Evolutionary conservation across 2,113 vertebrate species (phyloP).

Genomic region (Carassius auratus): DNA sequence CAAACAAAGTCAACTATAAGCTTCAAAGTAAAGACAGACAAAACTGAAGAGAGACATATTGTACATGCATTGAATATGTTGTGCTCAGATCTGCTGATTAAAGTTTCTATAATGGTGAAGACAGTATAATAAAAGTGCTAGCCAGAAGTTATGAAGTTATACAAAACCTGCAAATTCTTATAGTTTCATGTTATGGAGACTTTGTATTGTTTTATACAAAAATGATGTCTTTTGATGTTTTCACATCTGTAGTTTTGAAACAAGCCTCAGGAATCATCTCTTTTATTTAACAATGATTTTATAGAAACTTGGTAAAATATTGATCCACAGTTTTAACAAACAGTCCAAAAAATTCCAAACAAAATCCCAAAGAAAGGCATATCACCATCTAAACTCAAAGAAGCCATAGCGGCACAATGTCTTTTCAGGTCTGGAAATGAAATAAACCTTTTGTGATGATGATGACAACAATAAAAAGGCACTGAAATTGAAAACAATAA

Average conservation of each 20-base stretch:
- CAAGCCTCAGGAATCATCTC: not conserved
- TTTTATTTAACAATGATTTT: not conserved
- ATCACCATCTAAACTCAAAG: not conserved
- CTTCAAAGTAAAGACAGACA: constrained; percentile 26
- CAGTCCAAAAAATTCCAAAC: not conserved
- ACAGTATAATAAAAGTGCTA: not conserved
- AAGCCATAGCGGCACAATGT: not conserved
- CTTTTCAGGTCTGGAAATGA: not conserved
- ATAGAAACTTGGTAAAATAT: not conserved
- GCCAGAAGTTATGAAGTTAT: not conserved
- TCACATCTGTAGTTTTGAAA: not conserved
- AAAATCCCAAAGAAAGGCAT: not conserved
- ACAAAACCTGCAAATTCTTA: not conserved
- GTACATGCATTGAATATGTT: too few relatives aligned
- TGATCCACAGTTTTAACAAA: not conserved
- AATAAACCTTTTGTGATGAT: not conserved
- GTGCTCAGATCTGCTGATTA: not conserved
- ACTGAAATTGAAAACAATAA: not conserved
- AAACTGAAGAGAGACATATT: not conserved
- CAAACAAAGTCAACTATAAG: constrained; percentile 30
- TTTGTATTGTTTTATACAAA: not conserved
- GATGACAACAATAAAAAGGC: not conserved
- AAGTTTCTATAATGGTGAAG: not conserved
- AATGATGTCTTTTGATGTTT: not conserved
- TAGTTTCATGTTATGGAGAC: not conserved